Base-by-base conservation (phyloP, 2,113 vertebrate species). In the Machaerirhynchus nigripectus region DNA sequence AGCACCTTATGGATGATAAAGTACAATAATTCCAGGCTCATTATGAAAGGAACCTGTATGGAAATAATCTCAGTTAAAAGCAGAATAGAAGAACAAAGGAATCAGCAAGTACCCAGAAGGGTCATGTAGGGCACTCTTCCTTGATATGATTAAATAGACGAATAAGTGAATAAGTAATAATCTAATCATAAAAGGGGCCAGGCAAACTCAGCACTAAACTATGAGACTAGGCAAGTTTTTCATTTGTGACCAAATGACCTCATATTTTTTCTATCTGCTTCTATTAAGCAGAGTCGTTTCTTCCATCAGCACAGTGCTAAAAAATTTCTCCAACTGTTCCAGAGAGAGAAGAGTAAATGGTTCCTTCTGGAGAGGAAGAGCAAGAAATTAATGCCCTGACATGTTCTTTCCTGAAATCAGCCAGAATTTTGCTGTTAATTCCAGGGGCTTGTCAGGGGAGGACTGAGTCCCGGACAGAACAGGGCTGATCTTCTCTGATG, bases 141-240 rank as follows among this genome's bases (percentile, higher is more conserved):
- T 94, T 93, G 82, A 70, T 89, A 94, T 85, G 94, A 96, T 97
- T 96, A 97, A 97, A 95, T 82, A 91, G 91, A 73, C 0, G 88
- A 95, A 90, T 96, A 96, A 97, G 94, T 95, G 96, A 96, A 97
- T 96, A 97, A 96, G 93, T 95, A 96, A 96, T 95, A 97, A 96
- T 87, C 89, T 96, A 92, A 96, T 97, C 96, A 95, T 86, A 87
- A 56, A 84, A 47, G 47, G 79, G 94, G 50, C 61, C 86, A 87
- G 67, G 90, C 75, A 84, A 94, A 95, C 86, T 95, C 65, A 30
- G 83, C 79, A 89, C 82, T 93, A 94, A 93, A 95, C 68, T 90
- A 65, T 70, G 73, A 59, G 57, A 90, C 68, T 84, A 94, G 93
- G 73, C 89, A 96, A 94, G 80, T 86, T 97, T 97, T 95, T 92